phyloP scores from a whole-genome alignment of 2,888 invertebrate species.

The Phrixothrix hirtus region DNA sequence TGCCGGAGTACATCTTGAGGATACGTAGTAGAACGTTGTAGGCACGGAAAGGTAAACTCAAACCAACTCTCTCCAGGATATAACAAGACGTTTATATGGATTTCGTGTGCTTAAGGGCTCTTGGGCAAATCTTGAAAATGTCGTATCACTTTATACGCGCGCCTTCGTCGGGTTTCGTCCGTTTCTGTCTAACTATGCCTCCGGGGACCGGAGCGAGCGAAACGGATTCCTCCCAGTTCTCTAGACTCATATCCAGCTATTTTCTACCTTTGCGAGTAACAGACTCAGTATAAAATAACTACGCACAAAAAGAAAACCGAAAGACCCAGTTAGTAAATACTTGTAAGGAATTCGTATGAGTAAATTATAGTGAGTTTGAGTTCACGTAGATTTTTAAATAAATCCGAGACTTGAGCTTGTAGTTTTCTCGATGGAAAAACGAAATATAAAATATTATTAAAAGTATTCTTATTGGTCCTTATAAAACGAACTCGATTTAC shows the following conservation, averaged over 20 bases:
- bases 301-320: constrained; percentile 19
- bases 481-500: constrained; percentile 6
- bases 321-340: constrained; percentile 21
- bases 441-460: not conserved
- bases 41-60: constrained; percentile 34
- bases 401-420: too few relatives aligned
- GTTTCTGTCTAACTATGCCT: constrained; percentile 30
- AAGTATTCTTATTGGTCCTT: not conserved
- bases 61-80: constrained; percentile 34
- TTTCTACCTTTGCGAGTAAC: constrained; percentile 32
- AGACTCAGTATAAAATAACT: constrained; percentile 23
- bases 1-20: constrained; percentile 5
- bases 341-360: constrained; percentile 4
- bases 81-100: constrained; percentile 50
- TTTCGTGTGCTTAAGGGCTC: constrained; percentile 52
- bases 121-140: constrained; percentile 51
- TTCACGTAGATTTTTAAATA: not conserved
- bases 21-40: constrained; percentile 10
- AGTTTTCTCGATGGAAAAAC: not conserved
- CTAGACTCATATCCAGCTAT: constrained; percentile 30
- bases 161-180: constrained; percentile 28
- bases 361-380: constrained; percentile 1
- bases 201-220: constrained; percentile 31
- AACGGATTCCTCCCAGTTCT: constrained; percentile 30
- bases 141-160: constrained; percentile 48